Evolutionary conservation across 2,797 vertebrate species (phyloP).

Genomic region (Artibeus jamaicensis): DNA sequence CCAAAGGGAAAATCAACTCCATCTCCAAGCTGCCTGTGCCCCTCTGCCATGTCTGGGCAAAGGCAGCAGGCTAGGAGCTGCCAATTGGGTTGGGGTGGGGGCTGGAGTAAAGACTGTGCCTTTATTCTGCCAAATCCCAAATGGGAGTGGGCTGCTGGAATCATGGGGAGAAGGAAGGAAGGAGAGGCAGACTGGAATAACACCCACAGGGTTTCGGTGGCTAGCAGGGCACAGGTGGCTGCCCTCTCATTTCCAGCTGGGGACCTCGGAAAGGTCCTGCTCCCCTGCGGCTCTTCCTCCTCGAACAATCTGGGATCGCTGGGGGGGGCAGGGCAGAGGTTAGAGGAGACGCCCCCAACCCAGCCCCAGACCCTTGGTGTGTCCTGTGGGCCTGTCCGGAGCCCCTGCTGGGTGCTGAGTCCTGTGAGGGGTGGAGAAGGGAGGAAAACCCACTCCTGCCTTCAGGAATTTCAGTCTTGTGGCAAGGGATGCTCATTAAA

Average conservation of each 20-base stretch:
- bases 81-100: constrained; percentile 50
- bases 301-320: not conserved
- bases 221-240: constrained; percentile 14
- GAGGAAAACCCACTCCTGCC: not conserved
- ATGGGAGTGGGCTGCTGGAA: constrained; percentile 5
- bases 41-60: constrained; percentile 69
- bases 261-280: not conserved
- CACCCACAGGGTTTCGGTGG: not conserved
- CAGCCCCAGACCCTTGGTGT: not conserved
- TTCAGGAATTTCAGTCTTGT: not conserved
- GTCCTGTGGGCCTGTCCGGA: not conserved
- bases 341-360: not conserved
- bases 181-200: not conserved
- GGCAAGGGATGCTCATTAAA: not conserved
- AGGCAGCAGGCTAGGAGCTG: constrained; percentile 62
- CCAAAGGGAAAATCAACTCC: constrained; percentile 66
- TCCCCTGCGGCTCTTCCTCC: not conserved
- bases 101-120: constrained; percentile 27
- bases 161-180: not conserved
- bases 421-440: not conserved
- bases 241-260: not conserved
- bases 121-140: constrained; percentile 44
- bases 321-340: not conserved
- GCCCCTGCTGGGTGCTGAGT: not conserved
- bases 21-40: constrained; percentile 58